Evolutionary conservation across 2,888 invertebrate species (phyloP), one percentile per base, ranked within the genome.

Genomic region (Drosophila affinis): DNA sequence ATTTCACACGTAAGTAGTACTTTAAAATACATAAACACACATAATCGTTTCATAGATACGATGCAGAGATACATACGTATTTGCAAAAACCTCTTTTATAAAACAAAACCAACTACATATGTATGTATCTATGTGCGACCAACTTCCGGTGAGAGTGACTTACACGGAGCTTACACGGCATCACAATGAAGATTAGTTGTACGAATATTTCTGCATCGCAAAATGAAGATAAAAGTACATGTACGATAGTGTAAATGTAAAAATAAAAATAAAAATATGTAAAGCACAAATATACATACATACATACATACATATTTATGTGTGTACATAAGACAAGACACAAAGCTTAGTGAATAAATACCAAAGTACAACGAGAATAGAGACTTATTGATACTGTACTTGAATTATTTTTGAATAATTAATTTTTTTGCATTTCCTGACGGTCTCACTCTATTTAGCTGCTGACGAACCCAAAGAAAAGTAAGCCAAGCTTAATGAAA

Each of bases 401-500:
- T 21, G n/a, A 44, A 34, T 6, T 24, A 17, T 18, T 18, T 32
- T 5, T 59, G 49, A 27, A 27, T 34, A 27, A 57, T 45, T 54
- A 1, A 29, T 5, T 27, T 62, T 68, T 72, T 47, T 74, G 61
- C 62, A 45, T 55, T 46, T 29, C 49, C 27, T 67, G n/a, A 21
- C 27, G 32, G 34, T 48, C 24, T 21, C 21, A 59, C 51, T 67
- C 64, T 52, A 62, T 72, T 57, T 95, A 98, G 98, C 98, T 93
- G 97, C 97, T 94, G 98, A 98, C 93, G 97, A 97, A 94, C 97
- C 97, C 90, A 96, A 96, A 94, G 97, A 97, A 94, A 97, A 97
- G 97, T 98, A 94, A 97, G 97, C 76, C 2, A 54, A 3, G 21
- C 56, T 57, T 34, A 17, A 24, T 24, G 34, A 47, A 27, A 18